Evolutionary conservation across 1,140 invertebrate species (phyloP), one percentile per base, ranked within the genome.

Genomic region (Calephelis nemesis): DNA sequence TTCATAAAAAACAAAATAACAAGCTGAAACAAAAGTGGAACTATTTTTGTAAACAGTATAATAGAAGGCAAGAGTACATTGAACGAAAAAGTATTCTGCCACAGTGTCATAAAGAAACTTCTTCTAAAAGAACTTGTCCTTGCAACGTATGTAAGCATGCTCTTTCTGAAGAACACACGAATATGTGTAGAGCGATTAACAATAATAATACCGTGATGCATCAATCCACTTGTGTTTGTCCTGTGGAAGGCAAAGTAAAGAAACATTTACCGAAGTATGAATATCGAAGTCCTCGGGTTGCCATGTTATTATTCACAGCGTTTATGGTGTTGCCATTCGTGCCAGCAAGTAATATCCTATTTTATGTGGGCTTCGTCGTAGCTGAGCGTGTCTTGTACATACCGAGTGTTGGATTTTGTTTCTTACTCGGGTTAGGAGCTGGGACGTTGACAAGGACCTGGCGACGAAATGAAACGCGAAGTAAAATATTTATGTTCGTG

Each of bases 341-440:
- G 72, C 98, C 98, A 50, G 98, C 98, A 11, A 96, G 96, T 68
- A 99, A 99, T 93, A 89, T 96, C 64, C 95, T 99, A 85, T 98
- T 99, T 92, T 98, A 98, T 80, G 98, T 99, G 67, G 98, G 98
- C 7, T 99, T 99, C 88, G 98, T 99, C 39, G 96, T 99, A 8
- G 98, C 98, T 47, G 98, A 99, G 92, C 93, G 98, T 72, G 96
- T 99, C 64, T 93, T 99, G 19, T 99, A 99, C 88, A 94, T 98
- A 80, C 98, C 98, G 42, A 99, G 97, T 88, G 97, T 99, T 75
- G 98, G 98, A 47, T 98, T 96, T 88, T 99, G 97, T 91, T 93
- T 99, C 73, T 92, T 99, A 50, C 92, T 98, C 12, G 97, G 96
- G 13, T 92, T 97, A 49, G 96, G 95, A 4, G 93, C 94, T 67